A percentile compares a stretch with the other conserved stretches of the same genome.
phyloP scores from a whole-genome alignment of 2,797 vertebrate species.

The Etheostoma perlongum region DNA sequence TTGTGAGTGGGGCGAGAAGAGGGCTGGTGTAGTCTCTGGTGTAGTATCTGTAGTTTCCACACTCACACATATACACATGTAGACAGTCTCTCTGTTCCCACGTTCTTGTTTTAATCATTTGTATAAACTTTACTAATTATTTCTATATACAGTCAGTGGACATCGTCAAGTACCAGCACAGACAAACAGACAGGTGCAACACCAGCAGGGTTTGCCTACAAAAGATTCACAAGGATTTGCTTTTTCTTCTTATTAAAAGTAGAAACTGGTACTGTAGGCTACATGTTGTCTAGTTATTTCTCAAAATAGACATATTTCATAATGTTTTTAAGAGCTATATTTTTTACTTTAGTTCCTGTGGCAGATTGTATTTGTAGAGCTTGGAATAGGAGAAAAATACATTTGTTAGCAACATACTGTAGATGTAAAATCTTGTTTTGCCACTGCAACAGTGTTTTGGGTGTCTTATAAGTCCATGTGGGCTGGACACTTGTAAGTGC shows the following conservation, averaged over 20 bases:
- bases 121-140: no score
- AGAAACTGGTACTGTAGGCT: neutral
- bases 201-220: neutral
- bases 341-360: no score
- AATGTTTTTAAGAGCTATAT: no score
- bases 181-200: neutral
- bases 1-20: slow-evolving; percentile 2
- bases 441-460: no score
- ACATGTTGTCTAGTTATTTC: neutral
- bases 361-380: no score
- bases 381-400: no score
- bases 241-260: neutral
- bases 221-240: neutral
- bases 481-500: neutral
- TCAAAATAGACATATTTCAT: no score
- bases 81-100: neutral
- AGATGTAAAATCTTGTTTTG: no score
- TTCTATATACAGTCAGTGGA: neutral
- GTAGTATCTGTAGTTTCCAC: no score
- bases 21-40: neutral
- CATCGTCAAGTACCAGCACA: neutral
- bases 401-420: no score
- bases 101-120: neutral
- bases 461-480: no score
- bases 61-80: slow-evolving; percentile 9